These are phyloP conservation scores for Miopithecus talapoin DNA, from an alignment of 2,797 vertebrate species.

Conservation along the genomic window DNA sequence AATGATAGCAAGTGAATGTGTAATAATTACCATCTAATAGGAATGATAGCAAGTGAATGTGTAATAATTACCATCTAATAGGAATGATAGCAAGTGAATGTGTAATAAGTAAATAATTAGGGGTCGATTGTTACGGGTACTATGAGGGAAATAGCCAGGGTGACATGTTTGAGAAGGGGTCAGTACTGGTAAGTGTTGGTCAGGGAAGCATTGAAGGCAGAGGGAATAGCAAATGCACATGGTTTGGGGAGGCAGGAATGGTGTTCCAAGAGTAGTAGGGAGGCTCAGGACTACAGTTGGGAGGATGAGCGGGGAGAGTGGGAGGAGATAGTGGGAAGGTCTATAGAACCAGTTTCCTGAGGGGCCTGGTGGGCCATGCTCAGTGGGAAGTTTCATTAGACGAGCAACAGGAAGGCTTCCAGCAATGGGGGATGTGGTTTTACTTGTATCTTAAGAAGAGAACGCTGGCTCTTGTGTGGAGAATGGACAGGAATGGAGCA, in stretches of 20 bases:
- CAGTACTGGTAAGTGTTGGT: not conserved
- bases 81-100: too few species aligned
- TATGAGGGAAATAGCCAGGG: not conserved
- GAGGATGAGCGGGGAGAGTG: rapidly evolving
- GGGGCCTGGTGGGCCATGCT: not conserved
- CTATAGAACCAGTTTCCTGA: not conserved
- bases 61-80: too few species aligned
- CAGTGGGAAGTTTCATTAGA: not conserved
- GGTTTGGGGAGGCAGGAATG: not conserved
- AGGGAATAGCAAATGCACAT: not conserved
- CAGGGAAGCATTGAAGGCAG: not conserved
- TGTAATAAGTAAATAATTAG: not conserved
- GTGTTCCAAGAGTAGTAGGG: not conserved
- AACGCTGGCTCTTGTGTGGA: not conserved
- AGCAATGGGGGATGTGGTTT: not conserved
- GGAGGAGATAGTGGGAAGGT: not conserved
- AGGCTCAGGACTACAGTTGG: not conserved
- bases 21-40: not conserved
- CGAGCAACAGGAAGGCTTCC: not conserved
- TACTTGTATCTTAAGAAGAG: not conserved
- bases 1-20: too few species aligned
- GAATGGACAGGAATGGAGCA: not conserved
- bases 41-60: too few species aligned
- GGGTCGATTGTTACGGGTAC: too few species aligned
- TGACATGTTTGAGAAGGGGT: not conserved